Evolutionary conservation across 2,113 vertebrate genomes (phyloP).

Genomic region (Uria aalge): DNA sequence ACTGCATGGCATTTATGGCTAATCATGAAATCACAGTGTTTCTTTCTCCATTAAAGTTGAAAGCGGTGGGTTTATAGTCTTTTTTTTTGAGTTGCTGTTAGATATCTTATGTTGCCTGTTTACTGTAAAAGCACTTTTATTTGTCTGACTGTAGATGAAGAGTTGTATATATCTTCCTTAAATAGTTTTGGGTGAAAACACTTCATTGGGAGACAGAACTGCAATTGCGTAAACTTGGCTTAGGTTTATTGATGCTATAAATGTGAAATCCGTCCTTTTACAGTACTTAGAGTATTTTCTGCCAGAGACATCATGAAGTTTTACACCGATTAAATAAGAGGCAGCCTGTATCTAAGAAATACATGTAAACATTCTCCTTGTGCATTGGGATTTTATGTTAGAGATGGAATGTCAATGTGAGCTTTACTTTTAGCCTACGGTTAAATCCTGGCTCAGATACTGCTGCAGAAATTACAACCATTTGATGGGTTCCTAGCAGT

Average conservation of each 20-base stretch:
- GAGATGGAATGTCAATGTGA: background rate
- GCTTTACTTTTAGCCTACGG: background rate
- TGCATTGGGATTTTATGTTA: background rate
- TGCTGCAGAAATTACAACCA: background rate
- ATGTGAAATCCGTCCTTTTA: background rate
- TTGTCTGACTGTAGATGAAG: background rate
- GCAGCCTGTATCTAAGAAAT: background rate
- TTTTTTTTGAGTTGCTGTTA: background rate
- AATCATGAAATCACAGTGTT: background rate
- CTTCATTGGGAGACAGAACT: background rate
- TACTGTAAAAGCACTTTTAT: conserved; percentile 15
- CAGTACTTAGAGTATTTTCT: background rate
- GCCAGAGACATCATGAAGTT: background rate
- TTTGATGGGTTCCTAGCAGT: background rate
- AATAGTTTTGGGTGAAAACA: background rate
- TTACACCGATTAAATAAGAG: background rate
- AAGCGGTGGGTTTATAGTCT: background rate
- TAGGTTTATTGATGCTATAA: background rate
- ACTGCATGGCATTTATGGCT: background rate
- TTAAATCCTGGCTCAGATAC: background rate
- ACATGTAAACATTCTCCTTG: background rate
- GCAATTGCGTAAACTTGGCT: background rate
- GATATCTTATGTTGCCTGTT: background rate
- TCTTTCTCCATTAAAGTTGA: background rate
- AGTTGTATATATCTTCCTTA: conserved; percentile 2